Percentiles rank a stretch among this genome's conserved stretches.
Conservation (phyloP, 2,888 invertebrate species). For the Norana najaformis region DNA sequence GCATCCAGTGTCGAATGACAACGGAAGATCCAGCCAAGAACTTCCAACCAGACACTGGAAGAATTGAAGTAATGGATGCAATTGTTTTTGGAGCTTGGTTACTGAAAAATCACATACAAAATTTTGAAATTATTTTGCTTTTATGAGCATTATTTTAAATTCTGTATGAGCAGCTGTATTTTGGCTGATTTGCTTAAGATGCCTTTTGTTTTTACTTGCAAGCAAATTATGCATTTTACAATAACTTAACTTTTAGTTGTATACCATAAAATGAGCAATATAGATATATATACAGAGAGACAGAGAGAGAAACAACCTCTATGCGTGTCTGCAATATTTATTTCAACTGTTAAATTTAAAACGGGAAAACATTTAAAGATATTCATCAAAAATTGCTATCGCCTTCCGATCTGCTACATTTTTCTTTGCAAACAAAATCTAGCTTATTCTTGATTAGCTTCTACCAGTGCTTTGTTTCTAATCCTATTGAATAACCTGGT, state of each 20-base stretch:
- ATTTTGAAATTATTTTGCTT: neutral
- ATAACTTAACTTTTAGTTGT: too few relatives aligned
- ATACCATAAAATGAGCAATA: too few relatives aligned
- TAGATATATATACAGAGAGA: too few relatives aligned
- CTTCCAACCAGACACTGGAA: constrained; percentile 96
- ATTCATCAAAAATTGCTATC: neutral
- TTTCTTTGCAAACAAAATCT: neutral
- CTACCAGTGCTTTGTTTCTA: neutral
- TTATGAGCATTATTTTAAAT: neutral
- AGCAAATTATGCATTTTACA: too few relatives aligned
- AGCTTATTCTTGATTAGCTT: neutral
- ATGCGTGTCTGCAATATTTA: too few relatives aligned
- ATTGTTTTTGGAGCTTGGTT: neutral
- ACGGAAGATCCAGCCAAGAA: constrained; percentile 96
- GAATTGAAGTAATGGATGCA: constrained; percentile 78
- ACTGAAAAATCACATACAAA: neutral
- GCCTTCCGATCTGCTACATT: neutral
- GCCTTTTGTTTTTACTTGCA: neutral
- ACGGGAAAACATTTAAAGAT: too few relatives aligned
- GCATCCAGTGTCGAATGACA: constrained; percentile 96
- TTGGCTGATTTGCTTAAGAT: neutral
- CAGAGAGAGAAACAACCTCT: too few relatives aligned
- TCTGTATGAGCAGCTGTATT: neutral
- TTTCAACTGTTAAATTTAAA: too few relatives aligned
- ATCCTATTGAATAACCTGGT: neutral